These are phyloP conservation scores for Mustela nigripes DNA, from an alignment of 2,113 vertebrate genomes.

Conservation along the genomic window DNA sequence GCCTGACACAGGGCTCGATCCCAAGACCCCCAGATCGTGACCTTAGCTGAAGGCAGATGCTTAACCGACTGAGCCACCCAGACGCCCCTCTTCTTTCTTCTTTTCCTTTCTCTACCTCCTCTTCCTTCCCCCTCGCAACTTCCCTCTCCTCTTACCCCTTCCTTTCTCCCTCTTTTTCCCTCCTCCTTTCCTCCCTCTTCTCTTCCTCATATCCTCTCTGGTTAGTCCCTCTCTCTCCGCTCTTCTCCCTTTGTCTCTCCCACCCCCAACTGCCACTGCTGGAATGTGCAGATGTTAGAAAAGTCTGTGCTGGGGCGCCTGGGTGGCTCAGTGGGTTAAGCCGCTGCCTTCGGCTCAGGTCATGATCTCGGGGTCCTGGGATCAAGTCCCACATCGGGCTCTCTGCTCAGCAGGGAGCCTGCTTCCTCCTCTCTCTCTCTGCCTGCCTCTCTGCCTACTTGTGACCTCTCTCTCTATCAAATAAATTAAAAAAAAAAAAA, in stretches of 20 bases:
- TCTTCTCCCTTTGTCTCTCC: background rate
- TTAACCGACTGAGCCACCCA: background rate
- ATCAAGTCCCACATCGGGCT: too few relatives aligned
- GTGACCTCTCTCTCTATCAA: too few relatives aligned
- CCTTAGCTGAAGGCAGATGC: background rate
- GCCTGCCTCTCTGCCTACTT: too few relatives aligned
- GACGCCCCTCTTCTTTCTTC: background rate
- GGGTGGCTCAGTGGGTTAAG: too few relatives aligned
- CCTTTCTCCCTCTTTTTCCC: background rate
- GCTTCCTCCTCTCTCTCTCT: too few relatives aligned
- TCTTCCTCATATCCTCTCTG: background rate
- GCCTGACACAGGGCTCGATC: background rate
- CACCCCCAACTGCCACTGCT: conserved; percentile 15
- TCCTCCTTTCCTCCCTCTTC: background rate
- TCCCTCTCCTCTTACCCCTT: accelerated
- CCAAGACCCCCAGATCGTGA: background rate
- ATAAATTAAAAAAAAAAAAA: too few relatives aligned
- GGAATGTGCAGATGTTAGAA: conserved; percentile 22
- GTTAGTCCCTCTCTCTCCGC: background rate
- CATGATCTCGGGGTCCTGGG: too few relatives aligned
- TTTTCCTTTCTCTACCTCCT: background rate
- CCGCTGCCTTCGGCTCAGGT: too few relatives aligned
- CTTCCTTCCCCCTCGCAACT: background rate
- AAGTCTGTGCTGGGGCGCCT: conserved; percentile 53
- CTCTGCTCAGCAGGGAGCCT: too few relatives aligned